phyloP scores from a whole-genome alignment of 1,140 invertebrate genomes.

The Sitophilus oryzae region DNA sequence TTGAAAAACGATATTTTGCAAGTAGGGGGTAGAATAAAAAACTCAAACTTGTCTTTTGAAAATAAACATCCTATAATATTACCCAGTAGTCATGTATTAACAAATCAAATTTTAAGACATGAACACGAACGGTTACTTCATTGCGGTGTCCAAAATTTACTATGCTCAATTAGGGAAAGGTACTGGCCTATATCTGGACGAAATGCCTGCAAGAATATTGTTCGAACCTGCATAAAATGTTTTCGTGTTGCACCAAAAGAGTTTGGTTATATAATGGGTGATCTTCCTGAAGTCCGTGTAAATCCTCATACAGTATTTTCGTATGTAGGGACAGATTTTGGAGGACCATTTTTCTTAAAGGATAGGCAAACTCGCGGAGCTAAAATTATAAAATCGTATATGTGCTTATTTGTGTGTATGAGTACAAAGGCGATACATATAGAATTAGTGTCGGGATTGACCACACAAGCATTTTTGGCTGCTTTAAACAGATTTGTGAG shows the following conservation, averaged over 20 bases:
- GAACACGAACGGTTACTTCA: constrained; percentile 32
- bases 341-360: constrained; percentile 7
- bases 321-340: constrained; percentile 7
- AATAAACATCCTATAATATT: constrained; percentile 28
- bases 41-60: constrained; percentile 18
- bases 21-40: constrained; percentile 33
- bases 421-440: constrained; percentile 39
- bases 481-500: constrained; percentile 33
- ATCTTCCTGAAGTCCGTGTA: constrained; percentile 7
- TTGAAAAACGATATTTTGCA: constrained; percentile 28
- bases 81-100: constrained; percentile 21
- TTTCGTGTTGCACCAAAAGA: constrained; percentile 19
- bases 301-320: constrained; percentile 29
- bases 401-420: too few species aligned
- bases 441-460: constrained; percentile 37
- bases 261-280: constrained; percentile 12
- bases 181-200: constrained; percentile 26
- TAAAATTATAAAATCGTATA: constrained; percentile 21
- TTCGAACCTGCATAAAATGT: constrained; percentile 8
- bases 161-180: too few species aligned
- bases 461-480: constrained; percentile 27
- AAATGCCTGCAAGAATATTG: constrained; percentile 12
- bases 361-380: constrained; percentile 3
- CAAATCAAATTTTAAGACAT: constrained; percentile 18
- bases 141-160: constrained; percentile 29